phyloP scores from a whole-genome alignment of 53 echinoderm and acorn worm genomes.

The Mesocentrotus franciscanus region DNA sequence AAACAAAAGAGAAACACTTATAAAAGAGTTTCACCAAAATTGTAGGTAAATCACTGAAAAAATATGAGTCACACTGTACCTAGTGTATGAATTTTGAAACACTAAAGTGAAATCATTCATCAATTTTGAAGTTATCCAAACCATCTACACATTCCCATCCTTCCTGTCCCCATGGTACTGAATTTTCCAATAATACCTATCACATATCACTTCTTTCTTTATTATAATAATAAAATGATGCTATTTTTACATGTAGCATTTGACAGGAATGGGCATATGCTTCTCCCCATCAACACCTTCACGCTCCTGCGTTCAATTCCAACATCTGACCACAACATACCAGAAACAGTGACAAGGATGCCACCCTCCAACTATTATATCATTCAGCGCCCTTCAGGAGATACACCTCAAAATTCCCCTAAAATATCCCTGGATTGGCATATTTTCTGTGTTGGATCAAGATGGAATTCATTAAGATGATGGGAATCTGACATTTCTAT shows the following conservation, averaged over 20 bases:
- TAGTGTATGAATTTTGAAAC: too few relatives aligned
- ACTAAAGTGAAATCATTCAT: too few relatives aligned
- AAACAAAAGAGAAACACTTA: neutral
- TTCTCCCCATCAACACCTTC: slow-evolving; percentile 14
- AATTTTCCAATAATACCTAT: neutral
- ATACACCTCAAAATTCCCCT: neutral
- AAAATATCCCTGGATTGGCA: neutral
- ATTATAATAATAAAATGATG: neutral
- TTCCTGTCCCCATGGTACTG: neutral
- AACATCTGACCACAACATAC: slow-evolving; percentile 14
- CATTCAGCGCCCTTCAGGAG: slow-evolving; percentile 1
- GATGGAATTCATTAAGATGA: slow-evolving; percentile 27
- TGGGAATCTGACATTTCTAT: slow-evolving; percentile 21
- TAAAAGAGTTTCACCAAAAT: too few relatives aligned
- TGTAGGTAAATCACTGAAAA: too few relatives aligned
- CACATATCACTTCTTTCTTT: neutral
- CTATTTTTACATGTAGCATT: neutral
- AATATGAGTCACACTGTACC: too few relatives aligned
- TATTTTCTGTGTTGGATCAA: neutral
- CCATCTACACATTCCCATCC: neutral
- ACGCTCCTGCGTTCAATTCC: neutral
- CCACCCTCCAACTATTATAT: slow-evolving; percentile 14
- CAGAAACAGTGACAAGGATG: slow-evolving; percentile 28
- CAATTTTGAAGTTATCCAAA: too few relatives aligned
- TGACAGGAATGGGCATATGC: neutral